Evolutionary conservation across 2,797 vertebrate species (phyloP).

Genomic region (Phrynocephalus forsythii): DNA sequence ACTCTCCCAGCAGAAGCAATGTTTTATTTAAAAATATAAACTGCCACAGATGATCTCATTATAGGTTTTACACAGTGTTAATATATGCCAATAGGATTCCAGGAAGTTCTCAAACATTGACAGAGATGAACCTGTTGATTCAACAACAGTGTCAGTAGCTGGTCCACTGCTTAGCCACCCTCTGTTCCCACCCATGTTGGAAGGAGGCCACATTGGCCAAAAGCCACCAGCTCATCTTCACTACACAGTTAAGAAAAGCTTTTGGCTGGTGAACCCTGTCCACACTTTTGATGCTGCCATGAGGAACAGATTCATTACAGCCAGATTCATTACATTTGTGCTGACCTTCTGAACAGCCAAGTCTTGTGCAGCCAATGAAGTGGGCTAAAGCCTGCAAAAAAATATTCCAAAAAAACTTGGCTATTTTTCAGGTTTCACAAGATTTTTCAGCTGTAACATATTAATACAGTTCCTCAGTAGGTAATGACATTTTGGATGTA

Average conservation of each 20-base stretch:
- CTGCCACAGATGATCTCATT: too few relatives aligned
- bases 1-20: too few relatives aligned
- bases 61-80: too few relatives aligned
- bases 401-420: too few relatives aligned
- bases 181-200: not conserved
- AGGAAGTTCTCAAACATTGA: not conserved
- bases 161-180: not conserved
- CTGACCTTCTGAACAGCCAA: not conserved
- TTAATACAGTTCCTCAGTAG: too few relatives aligned
- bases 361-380: not conserved
- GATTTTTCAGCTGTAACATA: too few relatives aligned
- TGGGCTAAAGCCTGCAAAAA: too few relatives aligned
- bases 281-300: not conserved
- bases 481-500: too few relatives aligned
- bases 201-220: not conserved
- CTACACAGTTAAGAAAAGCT: not conserved
- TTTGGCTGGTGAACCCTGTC: accelerated
- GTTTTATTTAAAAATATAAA: too few relatives aligned
- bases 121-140: not conserved
- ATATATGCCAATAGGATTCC: too few relatives aligned
- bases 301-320: not conserved
- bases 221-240: not conserved
- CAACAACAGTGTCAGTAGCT: not conserved
- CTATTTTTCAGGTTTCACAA: too few relatives aligned
- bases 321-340: too few relatives aligned